Evolutionary conservation across 2,797 vertebrate species (phyloP).

Genomic region (Acanthurus leucopareius): DNA sequence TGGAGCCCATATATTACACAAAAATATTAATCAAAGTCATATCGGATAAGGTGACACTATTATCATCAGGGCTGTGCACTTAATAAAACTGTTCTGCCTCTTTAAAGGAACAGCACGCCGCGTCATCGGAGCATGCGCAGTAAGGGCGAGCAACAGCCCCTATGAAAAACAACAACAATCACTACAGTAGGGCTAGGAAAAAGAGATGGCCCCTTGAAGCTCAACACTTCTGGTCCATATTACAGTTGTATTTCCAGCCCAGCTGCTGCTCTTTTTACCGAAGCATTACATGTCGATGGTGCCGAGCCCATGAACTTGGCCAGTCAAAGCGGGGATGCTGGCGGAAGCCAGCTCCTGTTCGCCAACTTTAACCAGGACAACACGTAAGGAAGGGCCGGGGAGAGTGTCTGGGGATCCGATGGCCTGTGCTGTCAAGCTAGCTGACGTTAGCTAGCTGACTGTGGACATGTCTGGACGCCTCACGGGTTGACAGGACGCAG

Average conservation of each 20-base stretch:
- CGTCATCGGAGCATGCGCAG: conserved; percentile 76
- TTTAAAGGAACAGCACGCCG: conserved; percentile 73
- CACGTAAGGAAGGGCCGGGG: conserved; percentile 91
- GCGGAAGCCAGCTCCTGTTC: conserved; percentile 97
- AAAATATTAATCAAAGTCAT: accelerated
- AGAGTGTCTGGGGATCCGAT: conserved; percentile 35
- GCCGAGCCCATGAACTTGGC: conserved; percentile 95
- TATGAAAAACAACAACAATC: conserved; percentile 87
- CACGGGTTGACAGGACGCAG: neutral
- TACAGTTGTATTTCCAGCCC: conserved; percentile 28
- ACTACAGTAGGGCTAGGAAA: conserved; percentile 54
- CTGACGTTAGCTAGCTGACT: conserved; percentile 43
- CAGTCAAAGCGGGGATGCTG: conserved; percentile 95
- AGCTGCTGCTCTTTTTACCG: conserved; percentile 58
- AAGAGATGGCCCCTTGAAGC: conserved; percentile 70
- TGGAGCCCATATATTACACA: neutral
- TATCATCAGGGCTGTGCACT: accelerated
- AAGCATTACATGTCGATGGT: conserved; percentile 76
- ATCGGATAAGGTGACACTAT: accelerated
- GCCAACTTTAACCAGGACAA: conserved; percentile 99
- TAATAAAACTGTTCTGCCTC: conserved; percentile 45
- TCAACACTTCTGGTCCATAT: conserved; percentile 21
- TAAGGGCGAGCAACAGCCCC: conserved; percentile 55
- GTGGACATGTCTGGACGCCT: conserved; percentile 6
- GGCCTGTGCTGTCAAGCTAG: conserved; percentile 70